Conservation (phyloP, 1,140 invertebrate species). For the Agrypnia vestita region DNA sequence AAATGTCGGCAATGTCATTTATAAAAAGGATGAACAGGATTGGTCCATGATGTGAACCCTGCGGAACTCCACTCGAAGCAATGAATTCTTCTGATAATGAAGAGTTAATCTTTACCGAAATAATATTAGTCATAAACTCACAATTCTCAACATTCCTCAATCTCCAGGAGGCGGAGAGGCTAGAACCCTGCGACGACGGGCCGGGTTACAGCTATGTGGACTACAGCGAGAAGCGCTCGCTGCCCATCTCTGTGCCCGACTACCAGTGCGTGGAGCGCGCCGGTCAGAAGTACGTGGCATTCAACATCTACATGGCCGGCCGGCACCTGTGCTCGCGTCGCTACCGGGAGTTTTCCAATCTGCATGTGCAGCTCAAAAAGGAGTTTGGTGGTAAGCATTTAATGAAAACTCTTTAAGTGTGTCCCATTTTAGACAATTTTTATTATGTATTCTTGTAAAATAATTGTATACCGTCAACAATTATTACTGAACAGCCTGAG, state of each 20-base stretch:
- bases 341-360: conserved; percentile 95
- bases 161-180: conserved; percentile 84
- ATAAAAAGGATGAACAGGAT: too few relatives aligned
- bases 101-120: too few relatives aligned
- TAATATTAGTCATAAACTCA: too few relatives aligned
- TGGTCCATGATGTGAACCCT: too few relatives aligned
- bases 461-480: too few relatives aligned
- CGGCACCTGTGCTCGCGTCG: conserved; percentile 95
- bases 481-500: too few relatives aligned
- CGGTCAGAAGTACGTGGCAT: conserved; percentile 95
- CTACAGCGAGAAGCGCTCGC: conserved; percentile 97
- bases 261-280: conserved; percentile 87
- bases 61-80: too few relatives aligned
- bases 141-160: conserved; percentile 19
- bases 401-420: too few relatives aligned
- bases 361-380: conserved; percentile 93
- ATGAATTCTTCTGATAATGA: too few relatives aligned
- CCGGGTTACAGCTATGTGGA: conserved; percentile 94
- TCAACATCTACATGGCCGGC: conserved; percentile 99
- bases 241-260: conserved; percentile 98
- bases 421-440: too few relatives aligned
- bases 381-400: conserved; percentile 89
- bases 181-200: conserved; percentile 91
- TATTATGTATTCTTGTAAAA: too few relatives aligned
- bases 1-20: too few relatives aligned